Evolutionary conservation across 2,797 vertebrate species (phyloP).

Genomic region (Buceros bicornis): DNA sequence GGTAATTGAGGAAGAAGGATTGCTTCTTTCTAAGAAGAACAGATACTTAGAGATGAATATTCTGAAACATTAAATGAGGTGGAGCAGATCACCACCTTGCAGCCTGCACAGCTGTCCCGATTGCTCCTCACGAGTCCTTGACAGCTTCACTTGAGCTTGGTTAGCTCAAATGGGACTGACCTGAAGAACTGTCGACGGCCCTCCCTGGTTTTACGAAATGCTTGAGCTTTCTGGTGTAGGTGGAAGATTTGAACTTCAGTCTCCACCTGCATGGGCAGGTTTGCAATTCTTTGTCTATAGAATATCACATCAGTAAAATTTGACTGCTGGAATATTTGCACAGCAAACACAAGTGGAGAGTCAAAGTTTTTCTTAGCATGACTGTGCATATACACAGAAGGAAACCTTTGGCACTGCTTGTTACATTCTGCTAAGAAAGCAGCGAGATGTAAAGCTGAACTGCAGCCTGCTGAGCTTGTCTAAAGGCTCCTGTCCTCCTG

Average conservation of each 20-base stretch:
- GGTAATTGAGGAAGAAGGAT: not conserved
- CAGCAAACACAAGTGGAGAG: not conserved
- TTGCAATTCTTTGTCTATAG: not conserved
- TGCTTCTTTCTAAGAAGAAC: not conserved
- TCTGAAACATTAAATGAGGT: not conserved
- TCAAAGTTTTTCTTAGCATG: conserved; percentile 9
- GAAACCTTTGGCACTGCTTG: conserved; percentile 39
- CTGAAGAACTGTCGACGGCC: not conserved
- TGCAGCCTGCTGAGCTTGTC: not conserved
- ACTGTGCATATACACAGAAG: not conserved
- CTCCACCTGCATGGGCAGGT: not conserved
- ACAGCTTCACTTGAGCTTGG: not conserved
- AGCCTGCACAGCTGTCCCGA: not conserved
- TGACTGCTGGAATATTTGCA: conserved; percentile 35
- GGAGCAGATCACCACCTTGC: not conserved
- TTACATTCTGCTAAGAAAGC: not conserved
- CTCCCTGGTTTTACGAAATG: not conserved
- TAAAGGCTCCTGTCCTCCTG: not conserved
- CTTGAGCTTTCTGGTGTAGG: not conserved
- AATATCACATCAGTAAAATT: not conserved
- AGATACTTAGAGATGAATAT: not conserved
- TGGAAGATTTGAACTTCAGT: not conserved
- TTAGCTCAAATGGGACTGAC: not conserved
- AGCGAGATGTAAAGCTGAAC: not conserved
- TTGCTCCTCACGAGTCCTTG: not conserved